Evolutionary conservation across 2,888 invertebrate genomes (phyloP), one percentile per base, ranked within the genome.

Genomic region (Microctonus brassicae): DNA sequence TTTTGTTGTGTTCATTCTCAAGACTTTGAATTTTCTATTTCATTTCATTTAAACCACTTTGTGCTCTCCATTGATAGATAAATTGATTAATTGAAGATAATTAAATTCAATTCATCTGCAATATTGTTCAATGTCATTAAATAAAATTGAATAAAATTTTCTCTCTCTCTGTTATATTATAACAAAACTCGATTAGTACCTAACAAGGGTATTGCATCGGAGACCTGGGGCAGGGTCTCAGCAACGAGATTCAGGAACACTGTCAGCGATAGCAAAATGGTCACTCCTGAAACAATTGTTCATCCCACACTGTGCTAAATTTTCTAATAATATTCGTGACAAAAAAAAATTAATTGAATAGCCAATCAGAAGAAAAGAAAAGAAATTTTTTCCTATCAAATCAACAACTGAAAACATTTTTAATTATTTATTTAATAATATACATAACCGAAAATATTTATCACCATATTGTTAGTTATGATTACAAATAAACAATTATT

Each of bases 181-280:
- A 65, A 72, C 69, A 61, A 74, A 88, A 84, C 86, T 87, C 88
- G 79, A 88, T 83, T 92, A 47, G 93, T 95, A 97, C 98, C 98
- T 95, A 99, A 97, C 92, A 99, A 92, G 91, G 99, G 98, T 91
- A 99, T 97, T 90, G 98, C 98, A 91, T 98, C 98, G 90, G 98
- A 98, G 90, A 98, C 98, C 93, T 97, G 97, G 90, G 98, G 98
- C 94, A 98, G 96, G 91, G 98, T 97, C 94, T 98, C 98, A 86
- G 98, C 97, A 90, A 99, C 98, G 92, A 98, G 95, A 92, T 98
- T 97, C 92, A 98, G 95, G 93, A 99, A 99, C 92, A 99, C 98
- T 92, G 98, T 98, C 93, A 99, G 95, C 90, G 98, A 98, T 90
- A 99, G 96, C 91, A 98, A 95, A 91, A 98, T 97, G 91, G 97